A percentile compares a stretch with the other conserved stretches of the same genome.
Conservation (phyloP, 1,140 invertebrate genomes). For the Colletes latitarsis region DNA sequence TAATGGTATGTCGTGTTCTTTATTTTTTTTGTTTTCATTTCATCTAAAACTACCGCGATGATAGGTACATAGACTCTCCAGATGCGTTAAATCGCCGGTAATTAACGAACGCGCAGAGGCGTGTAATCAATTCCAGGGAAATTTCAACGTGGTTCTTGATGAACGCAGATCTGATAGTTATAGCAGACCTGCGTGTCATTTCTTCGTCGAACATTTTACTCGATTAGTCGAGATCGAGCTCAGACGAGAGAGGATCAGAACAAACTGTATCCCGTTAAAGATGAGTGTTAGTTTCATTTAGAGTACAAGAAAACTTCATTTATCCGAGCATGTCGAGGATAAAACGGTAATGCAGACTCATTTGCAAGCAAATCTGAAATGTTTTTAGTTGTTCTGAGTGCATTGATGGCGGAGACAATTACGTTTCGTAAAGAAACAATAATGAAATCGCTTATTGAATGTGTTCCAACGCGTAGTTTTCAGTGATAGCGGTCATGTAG, state of each 20-base stretch:
- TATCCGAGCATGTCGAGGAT: not conserved
- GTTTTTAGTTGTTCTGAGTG: no score
- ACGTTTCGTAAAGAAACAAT: no score
- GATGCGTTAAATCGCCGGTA: conserved; percentile 44
- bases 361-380: no score
- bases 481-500: no score
- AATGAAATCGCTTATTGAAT: no score
- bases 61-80: conserved; percentile 25
- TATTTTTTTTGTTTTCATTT: not conserved
- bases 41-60: not conserved
- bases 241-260: no score
- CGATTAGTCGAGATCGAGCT: not conserved
- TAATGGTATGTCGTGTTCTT: not conserved
- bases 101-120: conserved; percentile 42
- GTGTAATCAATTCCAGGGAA: conserved; percentile 51
- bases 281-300: no score
- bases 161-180: not conserved
- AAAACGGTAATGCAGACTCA: not conserved
- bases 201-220: not conserved
- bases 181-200: not conserved
- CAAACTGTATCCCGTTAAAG: not conserved
- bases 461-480: no score
- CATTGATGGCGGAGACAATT: no score
- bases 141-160: conserved; percentile 16
- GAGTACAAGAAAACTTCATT: not conserved